Base-by-base conservation (phyloP, 2,888 invertebrate genomes). In the Eristalis tenax region DNA sequence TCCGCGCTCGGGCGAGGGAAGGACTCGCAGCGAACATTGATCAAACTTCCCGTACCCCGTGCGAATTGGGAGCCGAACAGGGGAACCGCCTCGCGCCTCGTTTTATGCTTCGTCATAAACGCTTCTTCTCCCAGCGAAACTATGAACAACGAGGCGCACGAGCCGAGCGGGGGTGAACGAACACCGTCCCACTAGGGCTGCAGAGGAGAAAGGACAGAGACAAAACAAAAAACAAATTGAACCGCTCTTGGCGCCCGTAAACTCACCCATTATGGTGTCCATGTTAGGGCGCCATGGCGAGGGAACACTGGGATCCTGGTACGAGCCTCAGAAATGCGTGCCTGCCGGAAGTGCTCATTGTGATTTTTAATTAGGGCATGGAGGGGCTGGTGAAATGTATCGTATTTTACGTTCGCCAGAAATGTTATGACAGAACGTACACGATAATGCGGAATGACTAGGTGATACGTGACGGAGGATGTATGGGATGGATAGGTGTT, bases 261-360 rank as follows among this genome's bases (percentile, higher is more conserved):
- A 78, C 57, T 78, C 61, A 69, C 69, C 59, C 78, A 86, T 78
- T 78, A 79, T 70, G n/a, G 38, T 78, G 78, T 65, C 78, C 78
- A 56, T 78, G 64, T 18, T 2, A 57, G n/a, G 35, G 38, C 68
- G 26, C 74, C 74, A 75, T 81, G 61, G 23, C 56, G 11, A 59
- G 80, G 85, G 81, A 77, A 73, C 81, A 77, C 65, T 40, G 65
- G 69, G 77, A 77, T 78, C 85, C 85, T 86, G 85, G 85, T 86
- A 86, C 85, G 77, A 63, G 70, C 50, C 57, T 70, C 76, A 75
- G 61, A 82, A 86, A 83, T 86, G 86, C 86, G 86, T 86, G 86
- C 71, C 71, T 86, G 78, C 83, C 86, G 78, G 83, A 83, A 86
- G 82, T 86, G 83, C 83, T 86, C 78, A 86, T 86, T 86, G 86